Conservation (phyloP, 2,113 vertebrate species). For the Lampris megalopsis region DNA sequence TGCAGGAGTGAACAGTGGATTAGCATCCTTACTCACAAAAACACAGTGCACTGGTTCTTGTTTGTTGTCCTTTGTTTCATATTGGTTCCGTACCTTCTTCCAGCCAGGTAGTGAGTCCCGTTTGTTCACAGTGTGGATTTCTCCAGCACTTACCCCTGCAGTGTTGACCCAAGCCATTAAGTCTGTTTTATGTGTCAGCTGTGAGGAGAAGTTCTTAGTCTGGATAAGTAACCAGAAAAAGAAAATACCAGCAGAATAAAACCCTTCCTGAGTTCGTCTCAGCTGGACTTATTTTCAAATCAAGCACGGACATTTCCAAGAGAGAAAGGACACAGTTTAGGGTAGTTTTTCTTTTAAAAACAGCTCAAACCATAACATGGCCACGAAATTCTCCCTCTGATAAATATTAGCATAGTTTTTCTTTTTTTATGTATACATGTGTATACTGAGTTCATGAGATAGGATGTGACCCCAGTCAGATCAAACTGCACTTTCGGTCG, state of each 20-base stretch:
- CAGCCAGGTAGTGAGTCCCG: slow-evolving; percentile 52
- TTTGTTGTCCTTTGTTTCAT: slow-evolving; percentile 64
- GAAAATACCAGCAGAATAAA: slow-evolving; percentile 54
- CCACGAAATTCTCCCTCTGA: slow-evolving; percentile 9
- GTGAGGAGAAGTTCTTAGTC: slow-evolving; percentile 64
- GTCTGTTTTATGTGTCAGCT: slow-evolving; percentile 68
- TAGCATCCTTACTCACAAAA: slow-evolving; percentile 66
- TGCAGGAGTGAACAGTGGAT: slow-evolving; percentile 66
- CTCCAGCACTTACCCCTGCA: slow-evolving; percentile 66
- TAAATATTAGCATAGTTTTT: slow-evolving; percentile 7
- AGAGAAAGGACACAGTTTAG: slow-evolving; percentile 22
- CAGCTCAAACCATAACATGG: not conserved
- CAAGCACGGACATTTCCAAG: slow-evolving; percentile 14
- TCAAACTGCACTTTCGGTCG: slow-evolving; percentile 43
- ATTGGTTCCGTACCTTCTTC: slow-evolving; percentile 59
- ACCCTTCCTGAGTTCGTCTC: slow-evolving; percentile 43
- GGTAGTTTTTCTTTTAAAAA: slow-evolving; percentile 16
- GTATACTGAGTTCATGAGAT: slow-evolving; percentile 5
- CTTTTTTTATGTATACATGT: slow-evolving; percentile 41
- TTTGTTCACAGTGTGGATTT: slow-evolving; percentile 66
- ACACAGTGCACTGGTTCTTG: slow-evolving; percentile 65
- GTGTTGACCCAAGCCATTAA: slow-evolving; percentile 72
- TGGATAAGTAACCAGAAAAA: slow-evolving; percentile 66
- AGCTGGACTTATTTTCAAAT: slow-evolving; percentile 46
- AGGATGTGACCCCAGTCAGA: slow-evolving; percentile 55